Evolutionary conservation across 2,113 vertebrate genomes (phyloP).

Genomic region (Willisornis vidua): DNA sequence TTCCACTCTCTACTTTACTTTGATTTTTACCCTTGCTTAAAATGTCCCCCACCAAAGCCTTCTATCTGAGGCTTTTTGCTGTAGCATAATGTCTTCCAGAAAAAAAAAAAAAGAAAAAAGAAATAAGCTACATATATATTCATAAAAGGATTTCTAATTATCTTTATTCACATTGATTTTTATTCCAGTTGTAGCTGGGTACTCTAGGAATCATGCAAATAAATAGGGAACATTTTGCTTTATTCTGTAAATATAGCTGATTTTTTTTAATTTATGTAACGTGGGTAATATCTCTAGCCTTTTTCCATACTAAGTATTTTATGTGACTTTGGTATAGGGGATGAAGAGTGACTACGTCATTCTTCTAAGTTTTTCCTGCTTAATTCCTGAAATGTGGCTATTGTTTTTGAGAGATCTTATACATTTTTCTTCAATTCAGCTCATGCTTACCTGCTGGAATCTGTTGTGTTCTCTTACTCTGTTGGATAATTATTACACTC

Average conservation of each 20-base stretch:
- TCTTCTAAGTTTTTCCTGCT: background rate
- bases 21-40: background rate
- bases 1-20: background rate
- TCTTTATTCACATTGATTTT: background rate
- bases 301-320: background rate
- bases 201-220: background rate
- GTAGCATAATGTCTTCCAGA: background rate
- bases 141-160: background rate
- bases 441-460: background rate
- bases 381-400: background rate
- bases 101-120: background rate
- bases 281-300: background rate
- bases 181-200: background rate
- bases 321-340: background rate
- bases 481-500: background rate
- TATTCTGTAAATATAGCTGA: background rate
- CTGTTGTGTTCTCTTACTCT: background rate
- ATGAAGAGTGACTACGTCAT: background rate
- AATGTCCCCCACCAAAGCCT: background rate
- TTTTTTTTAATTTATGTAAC: background rate
- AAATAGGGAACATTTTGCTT: background rate
- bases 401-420: background rate
- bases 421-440: background rate
- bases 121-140: background rate
- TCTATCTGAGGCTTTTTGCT: background rate